These are phyloP conservation scores for Heloderma charlesbogerti DNA, from an alignment of 2,113 vertebrate species.

Conservation along the genomic window DNA sequence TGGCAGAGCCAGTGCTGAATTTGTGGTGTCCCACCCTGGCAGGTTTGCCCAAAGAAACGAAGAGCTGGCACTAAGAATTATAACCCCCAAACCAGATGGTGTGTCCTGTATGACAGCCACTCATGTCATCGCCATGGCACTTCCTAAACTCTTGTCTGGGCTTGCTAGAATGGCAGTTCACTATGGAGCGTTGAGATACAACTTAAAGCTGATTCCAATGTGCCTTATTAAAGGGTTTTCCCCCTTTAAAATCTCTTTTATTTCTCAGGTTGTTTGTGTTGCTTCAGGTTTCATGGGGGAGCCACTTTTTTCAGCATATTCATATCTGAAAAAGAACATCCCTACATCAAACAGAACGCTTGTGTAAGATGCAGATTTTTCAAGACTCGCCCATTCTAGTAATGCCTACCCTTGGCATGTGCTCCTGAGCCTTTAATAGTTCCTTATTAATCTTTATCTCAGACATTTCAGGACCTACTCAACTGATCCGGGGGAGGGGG, in stretches of 20 bases:
- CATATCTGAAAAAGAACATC: not conserved
- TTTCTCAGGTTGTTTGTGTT: too few relatives aligned
- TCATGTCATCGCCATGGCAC: not conserved
- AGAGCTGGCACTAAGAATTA: constrained; percentile 25
- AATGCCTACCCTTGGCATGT: not conserved
- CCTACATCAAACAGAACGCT: not conserved
- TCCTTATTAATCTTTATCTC: not conserved
- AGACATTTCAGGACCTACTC: not conserved
- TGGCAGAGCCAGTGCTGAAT: constrained; percentile 4
- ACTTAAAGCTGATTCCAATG: not conserved
- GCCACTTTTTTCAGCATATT: not conserved
- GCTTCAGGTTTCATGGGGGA: not conserved
- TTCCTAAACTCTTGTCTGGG: constrained; percentile 7
- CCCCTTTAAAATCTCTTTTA: not conserved
- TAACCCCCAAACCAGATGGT: constrained; percentile 4
- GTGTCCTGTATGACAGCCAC: constrained; percentile 6
- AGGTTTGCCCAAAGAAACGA: constrained; percentile 37
- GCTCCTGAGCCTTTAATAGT: not conserved
- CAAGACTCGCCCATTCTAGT: too few relatives aligned
- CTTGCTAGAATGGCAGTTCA: constrained; percentile 9
- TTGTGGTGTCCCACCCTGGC: constrained; percentile 33
- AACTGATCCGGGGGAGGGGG: not conserved
- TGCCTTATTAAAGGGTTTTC: not conserved
- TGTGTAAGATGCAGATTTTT: not conserved
- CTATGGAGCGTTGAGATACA: not conserved